Base-by-base conservation (phyloP, 1,140 invertebrate genomes). In the Phortica variegata region DNA sequence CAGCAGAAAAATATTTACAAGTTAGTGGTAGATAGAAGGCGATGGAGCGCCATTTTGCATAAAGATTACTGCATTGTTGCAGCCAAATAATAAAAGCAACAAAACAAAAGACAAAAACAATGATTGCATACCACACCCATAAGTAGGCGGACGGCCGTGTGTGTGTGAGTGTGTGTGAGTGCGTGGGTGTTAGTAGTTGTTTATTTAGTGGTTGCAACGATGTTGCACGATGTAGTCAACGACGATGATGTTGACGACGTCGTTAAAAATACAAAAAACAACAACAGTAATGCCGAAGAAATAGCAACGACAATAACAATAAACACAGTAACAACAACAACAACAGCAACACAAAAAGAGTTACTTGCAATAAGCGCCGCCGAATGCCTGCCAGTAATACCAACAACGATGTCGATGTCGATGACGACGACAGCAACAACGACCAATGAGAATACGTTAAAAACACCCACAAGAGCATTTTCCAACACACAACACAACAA, bases 401-500 rank as follows among this genome's bases (percentile, higher is more conserved):
- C 60, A 66, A 55, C 54, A 66, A 66, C 60, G 63, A 68, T 63
- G 63, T 65, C 63, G 63, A 60, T 57, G n/a, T n/a, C n/a, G n/a
- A n/a, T n/a, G n/a, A n/a, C n/a, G n/a, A n/a, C n/a, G n/a, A 57
- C 52, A 60, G 41, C 54, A 43, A 40, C 34, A 34, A 47, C 63
- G 50, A 42, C 63, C 63, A 66, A 66, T 66, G 60, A 44, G 60
- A 66, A 43, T 54, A 20, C 63, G 45, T 45, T 33, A 42, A 37
- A 56, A 23, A 46, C 47, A 29, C 16, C 38, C 47, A 46, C 40
- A 50, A 43, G 43, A 56, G 62, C 61, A 68, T 65, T 52, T 66
- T 58, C 62, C 63, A 66, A 68, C 61, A 68, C 62, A 66, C 63
- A 66, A 66, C 63, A 66, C 63, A 66, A 66, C 63, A 66, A 66